A percentile compares a stretch with the other conserved stretches of the same genome.
phyloP scores from a whole-genome alignment of 1,140 invertebrate genomes.

The Drosophila ananassae region DNA sequence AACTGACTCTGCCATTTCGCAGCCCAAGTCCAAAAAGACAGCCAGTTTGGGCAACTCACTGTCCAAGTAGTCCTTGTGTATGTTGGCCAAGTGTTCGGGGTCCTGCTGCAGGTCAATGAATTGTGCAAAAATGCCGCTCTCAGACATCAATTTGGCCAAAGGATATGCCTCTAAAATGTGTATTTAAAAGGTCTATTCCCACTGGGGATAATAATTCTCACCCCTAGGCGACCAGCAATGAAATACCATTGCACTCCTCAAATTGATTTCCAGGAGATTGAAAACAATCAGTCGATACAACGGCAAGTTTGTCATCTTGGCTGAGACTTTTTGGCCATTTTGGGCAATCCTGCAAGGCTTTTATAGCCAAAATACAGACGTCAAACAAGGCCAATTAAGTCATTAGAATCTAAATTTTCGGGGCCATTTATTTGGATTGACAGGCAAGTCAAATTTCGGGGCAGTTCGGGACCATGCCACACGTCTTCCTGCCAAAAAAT shows the following conservation, averaged over 20 bases:
- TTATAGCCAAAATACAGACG: constrained; percentile 40
- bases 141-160: constrained; percentile 40
- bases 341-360: constrained; percentile 10
- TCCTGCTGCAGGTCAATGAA: constrained; percentile 51
- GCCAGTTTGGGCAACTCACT: constrained; percentile 50
- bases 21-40: constrained; percentile 67
- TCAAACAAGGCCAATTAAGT: constrained; percentile 38
- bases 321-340: constrained; percentile 5
- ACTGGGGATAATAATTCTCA: constrained; percentile 1
- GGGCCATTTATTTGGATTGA: constrained; percentile 23
- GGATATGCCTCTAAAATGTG: constrained; percentile 31
- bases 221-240: constrained; percentile 65
- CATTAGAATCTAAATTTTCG: constrained; percentile 50
- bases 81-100: constrained; percentile 21
- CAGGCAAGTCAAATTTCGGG: constrained; percentile 28
- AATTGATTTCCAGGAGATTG: constrained; percentile 62
- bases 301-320: constrained; percentile 36
- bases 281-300: constrained; percentile 64
- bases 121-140: constrained; percentile 55
- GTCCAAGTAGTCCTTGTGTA: constrained; percentile 56
- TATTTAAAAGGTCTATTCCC: not conserved
- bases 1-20: constrained; percentile 34
- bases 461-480: not conserved
- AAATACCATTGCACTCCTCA: constrained; percentile 60
- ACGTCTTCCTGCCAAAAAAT: constrained; percentile 13